A percentile compares a stretch with the other conserved stretches of the same genome.
Conservation (phyloP, 1,140 invertebrate genomes). For the Anadara kagoshimensis region DNA sequence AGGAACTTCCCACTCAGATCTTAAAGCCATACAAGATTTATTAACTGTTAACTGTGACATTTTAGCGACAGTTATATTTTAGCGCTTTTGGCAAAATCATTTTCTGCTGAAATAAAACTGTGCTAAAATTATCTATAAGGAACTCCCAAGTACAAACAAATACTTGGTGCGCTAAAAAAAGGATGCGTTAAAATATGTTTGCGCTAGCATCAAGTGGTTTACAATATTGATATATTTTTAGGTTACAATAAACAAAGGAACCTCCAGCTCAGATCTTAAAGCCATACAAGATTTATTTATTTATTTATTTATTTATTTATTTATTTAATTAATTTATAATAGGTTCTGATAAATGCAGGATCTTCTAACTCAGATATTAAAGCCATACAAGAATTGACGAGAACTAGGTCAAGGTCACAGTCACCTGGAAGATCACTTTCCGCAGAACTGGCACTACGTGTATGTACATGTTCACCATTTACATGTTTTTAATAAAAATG, state of each 20-base stretch:
- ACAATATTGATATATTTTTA: neutral
- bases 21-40: neutral
- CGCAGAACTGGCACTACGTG: neutral
- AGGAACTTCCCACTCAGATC: neutral
- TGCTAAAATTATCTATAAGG: no score
- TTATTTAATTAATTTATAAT: neutral
- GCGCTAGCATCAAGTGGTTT: no score
- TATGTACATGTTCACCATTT: neutral
- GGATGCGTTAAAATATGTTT: no score
- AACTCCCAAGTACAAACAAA: no score
- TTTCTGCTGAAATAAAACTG: no score
- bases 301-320: neutral
- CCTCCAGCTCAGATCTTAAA: neutral
- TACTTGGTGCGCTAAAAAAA: no score
- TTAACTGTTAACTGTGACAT: neutral
- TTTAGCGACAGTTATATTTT: no score
- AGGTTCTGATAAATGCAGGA: slow-evolving; percentile 50
- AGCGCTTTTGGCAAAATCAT: no score
- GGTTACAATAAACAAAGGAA: neutral
- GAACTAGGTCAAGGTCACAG: slow-evolving; percentile 35
- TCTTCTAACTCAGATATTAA: slow-evolving; percentile 41
- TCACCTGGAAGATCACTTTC: slow-evolving; percentile 24
- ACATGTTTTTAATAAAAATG: neutral
- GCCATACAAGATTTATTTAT: neutral
- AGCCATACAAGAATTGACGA: slow-evolving; percentile 34